Evolutionary conservation across 2,113 vertebrate genomes (phyloP).

Genomic region (Archocentrus centrarchus): DNA sequence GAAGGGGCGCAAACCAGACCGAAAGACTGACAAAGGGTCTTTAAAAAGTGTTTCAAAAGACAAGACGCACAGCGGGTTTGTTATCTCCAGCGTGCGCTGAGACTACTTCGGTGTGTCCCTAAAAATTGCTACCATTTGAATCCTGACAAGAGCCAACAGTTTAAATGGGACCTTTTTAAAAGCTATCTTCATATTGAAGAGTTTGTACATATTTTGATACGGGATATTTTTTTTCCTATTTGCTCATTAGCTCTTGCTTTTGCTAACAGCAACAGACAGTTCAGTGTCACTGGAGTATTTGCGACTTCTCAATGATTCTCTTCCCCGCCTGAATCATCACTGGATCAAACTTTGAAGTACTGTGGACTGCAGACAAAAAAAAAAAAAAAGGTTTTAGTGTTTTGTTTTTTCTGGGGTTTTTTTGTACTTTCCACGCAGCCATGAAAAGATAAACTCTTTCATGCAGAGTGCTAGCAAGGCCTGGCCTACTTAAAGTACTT

Average conservation of each 20-base stretch:
- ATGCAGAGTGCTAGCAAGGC: neutral
- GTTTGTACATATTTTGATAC: conserved; percentile 70
- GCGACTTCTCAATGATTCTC: conserved; percentile 41
- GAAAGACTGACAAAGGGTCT: conserved; percentile 17
- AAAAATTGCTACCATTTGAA: conserved; percentile 43
- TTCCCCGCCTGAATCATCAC: conserved; percentile 38
- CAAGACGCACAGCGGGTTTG: neutral
- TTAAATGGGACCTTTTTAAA: conserved; percentile 31
- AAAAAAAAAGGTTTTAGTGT: conserved; percentile 17
- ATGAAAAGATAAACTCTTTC: conserved; percentile 47
- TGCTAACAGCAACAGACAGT: conserved; percentile 34
- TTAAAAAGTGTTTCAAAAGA: neutral
- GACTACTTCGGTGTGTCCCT: conserved; percentile 22
- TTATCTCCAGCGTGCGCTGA: conserved; percentile 22
- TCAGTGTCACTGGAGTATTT: conserved; percentile 52
- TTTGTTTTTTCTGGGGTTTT: neutral
- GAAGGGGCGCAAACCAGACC: conserved; percentile 29
- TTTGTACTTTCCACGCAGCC: conserved; percentile 35
- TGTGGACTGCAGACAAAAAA: conserved; percentile 32
- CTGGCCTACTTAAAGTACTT: conserved; percentile 46
- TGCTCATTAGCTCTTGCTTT: conserved; percentile 47
- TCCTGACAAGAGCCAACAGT: conserved; percentile 30
- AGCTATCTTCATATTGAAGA: conserved; percentile 79
- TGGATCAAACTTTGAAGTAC: conserved; percentile 33
- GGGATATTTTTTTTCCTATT: conserved; percentile 64